Percentiles rank a stretch among this genome's conserved stretches.
Conservation (phyloP, 2,888 invertebrate species). For the Apotomis turbidana region DNA sequence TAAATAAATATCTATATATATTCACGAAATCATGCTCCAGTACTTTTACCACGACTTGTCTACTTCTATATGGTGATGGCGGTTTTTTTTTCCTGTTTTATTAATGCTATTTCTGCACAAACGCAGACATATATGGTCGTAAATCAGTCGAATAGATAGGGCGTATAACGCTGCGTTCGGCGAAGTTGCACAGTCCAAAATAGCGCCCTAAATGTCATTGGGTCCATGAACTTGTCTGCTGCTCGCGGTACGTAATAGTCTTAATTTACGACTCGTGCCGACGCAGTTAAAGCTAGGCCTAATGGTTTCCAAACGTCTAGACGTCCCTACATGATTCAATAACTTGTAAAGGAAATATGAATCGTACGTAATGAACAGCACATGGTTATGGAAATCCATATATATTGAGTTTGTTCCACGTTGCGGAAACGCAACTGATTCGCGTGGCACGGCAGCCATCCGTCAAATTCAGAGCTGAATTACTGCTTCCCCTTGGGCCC, state of each 20-base stretch:
- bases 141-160: constrained; percentile 56
- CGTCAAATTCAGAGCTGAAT: constrained; percentile 64
- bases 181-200: constrained; percentile 54
- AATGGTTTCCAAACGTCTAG: constrained; percentile 55
- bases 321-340: constrained; percentile 45
- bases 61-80: too few relatives aligned
- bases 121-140: constrained; percentile 43
- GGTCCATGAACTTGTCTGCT: constrained; percentile 73
- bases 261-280: constrained; percentile 63
- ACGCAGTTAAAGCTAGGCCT: constrained; percentile 47
- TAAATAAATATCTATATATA: too few relatives aligned
- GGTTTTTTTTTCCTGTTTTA: not conserved
- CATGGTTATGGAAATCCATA: constrained; percentile 48
- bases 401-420: constrained; percentile 61
- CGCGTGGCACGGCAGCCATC: constrained; percentile 57
- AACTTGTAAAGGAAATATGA: constrained; percentile 33
- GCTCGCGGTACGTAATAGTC: constrained; percentile 54
- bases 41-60: too few relatives aligned
- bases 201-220: constrained; percentile 72
- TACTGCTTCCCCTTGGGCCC: constrained; percentile 62
- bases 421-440: constrained; percentile 70
- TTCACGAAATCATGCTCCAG: too few relatives aligned
- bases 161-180: constrained; percentile 49
- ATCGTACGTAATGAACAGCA: constrained; percentile 21
- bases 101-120: constrained; percentile 21